phyloP scores from a whole-genome alignment of 1,140 invertebrate genomes.

The Drosophila pachea region DNA sequence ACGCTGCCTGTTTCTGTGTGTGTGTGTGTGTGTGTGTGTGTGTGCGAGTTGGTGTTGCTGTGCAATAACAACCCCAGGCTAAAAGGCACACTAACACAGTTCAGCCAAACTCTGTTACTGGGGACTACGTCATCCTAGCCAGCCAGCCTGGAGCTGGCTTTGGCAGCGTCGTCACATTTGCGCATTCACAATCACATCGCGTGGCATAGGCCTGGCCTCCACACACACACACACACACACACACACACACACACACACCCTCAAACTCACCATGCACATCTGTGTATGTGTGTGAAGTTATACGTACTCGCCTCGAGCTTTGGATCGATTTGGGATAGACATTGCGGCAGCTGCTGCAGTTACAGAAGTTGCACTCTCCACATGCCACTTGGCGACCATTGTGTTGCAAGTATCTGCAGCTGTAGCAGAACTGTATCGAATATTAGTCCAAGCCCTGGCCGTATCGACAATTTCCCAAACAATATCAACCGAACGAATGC shows the following conservation, averaged over 20 bases:
- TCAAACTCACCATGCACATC: no score
- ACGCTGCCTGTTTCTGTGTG: slow-evolving; percentile 30
- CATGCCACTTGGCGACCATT: slow-evolving; percentile 8
- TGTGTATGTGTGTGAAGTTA: slow-evolving; percentile 52
- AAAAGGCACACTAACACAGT: slow-evolving; percentile 66
- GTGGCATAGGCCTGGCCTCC: slow-evolving; percentile 63
- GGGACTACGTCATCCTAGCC: slow-evolving; percentile 74
- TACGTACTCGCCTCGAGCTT: slow-evolving; percentile 55
- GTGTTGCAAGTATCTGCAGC: slow-evolving; percentile 53
- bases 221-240: slow-evolving; percentile 29
- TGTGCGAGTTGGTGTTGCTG: slow-evolving; percentile 34
- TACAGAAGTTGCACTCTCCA: slow-evolving; percentile 36
- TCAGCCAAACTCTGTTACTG: slow-evolving; percentile 42
- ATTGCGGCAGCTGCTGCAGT: slow-evolving; percentile 67
- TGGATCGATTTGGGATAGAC: slow-evolving; percentile 69
- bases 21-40: slow-evolving; percentile 40
- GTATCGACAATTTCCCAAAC: slow-evolving; percentile 20
- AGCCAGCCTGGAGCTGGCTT: slow-evolving; percentile 52
- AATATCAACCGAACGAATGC: slow-evolving; percentile 9
- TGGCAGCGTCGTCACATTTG: slow-evolving; percentile 67
- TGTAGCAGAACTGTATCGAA: slow-evolving; percentile 49
- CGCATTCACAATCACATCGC: slow-evolving; percentile 75
- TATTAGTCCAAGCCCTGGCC: slow-evolving; percentile 37
- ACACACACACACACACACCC: no score
- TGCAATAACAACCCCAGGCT: slow-evolving; percentile 59